These are phyloP conservation scores for Diachasma alloeum DNA, from an alignment of 1,140 invertebrate genomes.

Conservation along the genomic window DNA sequence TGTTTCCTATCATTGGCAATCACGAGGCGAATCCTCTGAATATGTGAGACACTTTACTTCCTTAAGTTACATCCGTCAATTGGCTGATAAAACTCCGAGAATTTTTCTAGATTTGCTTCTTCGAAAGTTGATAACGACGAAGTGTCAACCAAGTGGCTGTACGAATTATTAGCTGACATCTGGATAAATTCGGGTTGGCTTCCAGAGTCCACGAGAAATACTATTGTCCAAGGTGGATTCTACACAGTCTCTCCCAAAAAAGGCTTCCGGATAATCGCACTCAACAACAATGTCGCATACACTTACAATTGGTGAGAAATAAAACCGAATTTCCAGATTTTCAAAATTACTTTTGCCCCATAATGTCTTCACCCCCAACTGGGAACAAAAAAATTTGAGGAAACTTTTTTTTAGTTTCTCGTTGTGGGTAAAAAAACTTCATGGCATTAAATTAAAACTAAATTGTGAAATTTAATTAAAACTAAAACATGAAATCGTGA, in stretches of 20 bases:
- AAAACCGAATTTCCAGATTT: too few species aligned
- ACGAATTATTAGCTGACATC: conserved; percentile 69
- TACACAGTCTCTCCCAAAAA: conserved; percentile 72
- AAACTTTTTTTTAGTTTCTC: too few species aligned
- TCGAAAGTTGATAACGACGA: conserved; percentile 62
- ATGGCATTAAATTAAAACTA: too few species aligned
- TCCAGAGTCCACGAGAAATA: conserved; percentile 68
- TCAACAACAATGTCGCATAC: conserved; percentile 81
- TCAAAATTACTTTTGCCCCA: too few species aligned
- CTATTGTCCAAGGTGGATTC: conserved; percentile 73
- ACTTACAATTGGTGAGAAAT: conserved; percentile 74
- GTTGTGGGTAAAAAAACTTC: too few species aligned
- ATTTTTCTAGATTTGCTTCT: conserved; percentile 63
- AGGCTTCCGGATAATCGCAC: conserved; percentile 75
- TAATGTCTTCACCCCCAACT: too few species aligned
- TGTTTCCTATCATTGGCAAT: conserved; percentile 84
- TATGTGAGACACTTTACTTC: conserved; percentile 67
- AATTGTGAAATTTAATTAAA: too few species aligned
- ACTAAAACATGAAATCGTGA: too few species aligned
- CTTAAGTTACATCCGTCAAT: background rate
- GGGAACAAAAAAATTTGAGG: too few species aligned
- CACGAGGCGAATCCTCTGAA: conserved; percentile 90
- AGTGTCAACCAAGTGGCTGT: conserved; percentile 75
- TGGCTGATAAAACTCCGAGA: background rate
- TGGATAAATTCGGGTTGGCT: conserved; percentile 73